Evolutionary conservation across 2,888 invertebrate species (phyloP).

Genomic region (Synanthedon tipuliformis): DNA sequence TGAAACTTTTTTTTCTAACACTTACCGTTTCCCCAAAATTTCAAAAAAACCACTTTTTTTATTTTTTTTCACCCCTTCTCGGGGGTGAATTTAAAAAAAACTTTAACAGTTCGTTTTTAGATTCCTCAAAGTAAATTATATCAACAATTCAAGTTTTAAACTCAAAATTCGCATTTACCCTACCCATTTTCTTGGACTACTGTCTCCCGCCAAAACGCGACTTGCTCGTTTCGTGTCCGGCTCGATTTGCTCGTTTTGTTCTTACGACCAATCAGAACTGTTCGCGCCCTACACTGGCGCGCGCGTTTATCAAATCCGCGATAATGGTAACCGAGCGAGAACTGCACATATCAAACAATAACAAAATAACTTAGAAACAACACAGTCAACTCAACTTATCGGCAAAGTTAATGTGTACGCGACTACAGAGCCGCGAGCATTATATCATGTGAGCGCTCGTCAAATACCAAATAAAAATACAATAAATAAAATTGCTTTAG

Average conservation of each 20-base stretch:
- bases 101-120: too few relatives aligned
- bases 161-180: too few relatives aligned
- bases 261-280: conserved; percentile 48
- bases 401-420: conserved; percentile 29
- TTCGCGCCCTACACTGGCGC: conserved; percentile 47
- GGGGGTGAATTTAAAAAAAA: too few relatives aligned
- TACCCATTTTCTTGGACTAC: too few relatives aligned
- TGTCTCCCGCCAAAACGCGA: conserved; percentile 47
- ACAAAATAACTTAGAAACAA: conserved; percentile 44
- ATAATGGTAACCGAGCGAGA: conserved; percentile 29
- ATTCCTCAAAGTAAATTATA: too few relatives aligned
- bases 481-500: conserved; percentile 18
- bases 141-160: too few relatives aligned
- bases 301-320: conserved; percentile 54
- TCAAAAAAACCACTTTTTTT: too few relatives aligned
- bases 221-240: conserved; percentile 14
- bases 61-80: too few relatives aligned
- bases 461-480: conserved; percentile 23
- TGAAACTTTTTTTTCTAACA: too few relatives aligned
- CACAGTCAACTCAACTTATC: conserved; percentile 12
- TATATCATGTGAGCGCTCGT: conserved; percentile 26
- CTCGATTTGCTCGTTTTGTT: conserved; percentile 12
- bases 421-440: conserved; percentile 35
- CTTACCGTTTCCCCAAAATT: too few relatives aligned
- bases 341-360: conserved; percentile 33